Evolutionary conservation across 2,113 vertebrate genomes (phyloP).

Genomic region (Marmota flaviventris): DNA sequence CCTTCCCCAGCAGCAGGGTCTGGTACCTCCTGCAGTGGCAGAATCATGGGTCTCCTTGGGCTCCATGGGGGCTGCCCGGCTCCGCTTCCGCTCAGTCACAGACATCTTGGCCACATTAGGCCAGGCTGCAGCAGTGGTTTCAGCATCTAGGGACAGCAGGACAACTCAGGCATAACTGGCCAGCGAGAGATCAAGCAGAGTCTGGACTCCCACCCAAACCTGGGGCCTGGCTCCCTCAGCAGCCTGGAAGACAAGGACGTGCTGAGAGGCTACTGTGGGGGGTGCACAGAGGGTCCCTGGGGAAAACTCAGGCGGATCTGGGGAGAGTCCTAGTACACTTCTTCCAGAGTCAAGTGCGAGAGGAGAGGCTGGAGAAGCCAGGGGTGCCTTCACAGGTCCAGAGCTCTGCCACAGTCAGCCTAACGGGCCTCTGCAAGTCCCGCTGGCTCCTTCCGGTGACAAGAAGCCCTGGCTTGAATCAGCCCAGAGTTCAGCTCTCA

Average conservation of each 20-base stretch:
- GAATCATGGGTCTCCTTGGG: neutral
- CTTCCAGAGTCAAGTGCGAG: neutral
- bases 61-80: slow-evolving; percentile 70
- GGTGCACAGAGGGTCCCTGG: rapidly evolving
- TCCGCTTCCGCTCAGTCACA: slow-evolving; percentile 83
- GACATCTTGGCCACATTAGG: slow-evolving; percentile 86
- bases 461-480: neutral
- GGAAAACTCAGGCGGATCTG: neutral
- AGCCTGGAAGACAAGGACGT: neutral
- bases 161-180: neutral
- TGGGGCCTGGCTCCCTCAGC: neutral
- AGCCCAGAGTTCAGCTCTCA: slow-evolving; percentile 80
- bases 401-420: neutral
- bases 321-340: neutral
- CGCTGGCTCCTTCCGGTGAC: neutral
- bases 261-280: neutral
- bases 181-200: neutral
- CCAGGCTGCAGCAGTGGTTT: slow-evolving; percentile 93
- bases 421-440: neutral
- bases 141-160: slow-evolving; percentile 88
- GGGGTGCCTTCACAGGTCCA: neutral
- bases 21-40: slow-evolving; percentile 78
- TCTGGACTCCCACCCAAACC: neutral
- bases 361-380: neutral
- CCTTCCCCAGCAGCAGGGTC: neutral